These are phyloP conservation scores for Agonopterix subpropinquella DNA, from an alignment of 2,888 invertebrate species.

Conservation along the genomic window DNA sequence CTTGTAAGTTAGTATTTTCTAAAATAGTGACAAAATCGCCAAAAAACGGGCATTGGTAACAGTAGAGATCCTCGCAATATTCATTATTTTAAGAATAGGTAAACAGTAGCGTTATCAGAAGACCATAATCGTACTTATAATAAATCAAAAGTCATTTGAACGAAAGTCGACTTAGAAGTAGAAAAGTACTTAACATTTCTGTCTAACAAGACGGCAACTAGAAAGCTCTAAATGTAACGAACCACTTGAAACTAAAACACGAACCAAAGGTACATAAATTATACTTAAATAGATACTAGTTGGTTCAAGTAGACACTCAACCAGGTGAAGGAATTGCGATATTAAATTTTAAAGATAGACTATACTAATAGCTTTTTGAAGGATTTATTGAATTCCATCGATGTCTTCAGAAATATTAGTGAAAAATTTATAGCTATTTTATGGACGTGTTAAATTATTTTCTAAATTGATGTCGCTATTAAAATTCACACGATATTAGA, in stretches of 20 bases:
- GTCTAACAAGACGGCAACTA: slow-evolving; percentile 35
- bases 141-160: too few relatives aligned
- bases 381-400: background rate
- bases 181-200: slow-evolving; percentile 2
- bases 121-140: too few relatives aligned
- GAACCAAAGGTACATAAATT: slow-evolving; percentile 45
- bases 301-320: slow-evolving; percentile 34
- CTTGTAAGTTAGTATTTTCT: too few relatives aligned
- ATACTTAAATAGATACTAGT: slow-evolving; percentile 50
- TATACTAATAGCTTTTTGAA: slow-evolving; percentile 7
- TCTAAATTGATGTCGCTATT: slow-evolving; percentile 7
- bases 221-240: slow-evolving; percentile 20
- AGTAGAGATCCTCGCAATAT: too few relatives aligned
- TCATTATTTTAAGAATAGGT: too few relatives aligned
- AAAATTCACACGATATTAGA: slow-evolving; percentile 5
- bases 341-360: slow-evolving; percentile 4
- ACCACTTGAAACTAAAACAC: slow-evolving; percentile 44
- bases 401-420: slow-evolving; percentile 1
- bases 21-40: too few relatives aligned
- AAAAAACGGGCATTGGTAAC: too few relatives aligned
- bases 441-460: slow-evolving; percentile 1
- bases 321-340: slow-evolving; percentile 30
- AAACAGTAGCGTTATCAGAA: too few relatives aligned
- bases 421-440: slow-evolving; percentile 7
- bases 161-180: too few relatives aligned